These are phyloP conservation scores for Pherbina coryleti DNA, from an alignment of 2,888 invertebrate species.

Conservation along the genomic window DNA sequence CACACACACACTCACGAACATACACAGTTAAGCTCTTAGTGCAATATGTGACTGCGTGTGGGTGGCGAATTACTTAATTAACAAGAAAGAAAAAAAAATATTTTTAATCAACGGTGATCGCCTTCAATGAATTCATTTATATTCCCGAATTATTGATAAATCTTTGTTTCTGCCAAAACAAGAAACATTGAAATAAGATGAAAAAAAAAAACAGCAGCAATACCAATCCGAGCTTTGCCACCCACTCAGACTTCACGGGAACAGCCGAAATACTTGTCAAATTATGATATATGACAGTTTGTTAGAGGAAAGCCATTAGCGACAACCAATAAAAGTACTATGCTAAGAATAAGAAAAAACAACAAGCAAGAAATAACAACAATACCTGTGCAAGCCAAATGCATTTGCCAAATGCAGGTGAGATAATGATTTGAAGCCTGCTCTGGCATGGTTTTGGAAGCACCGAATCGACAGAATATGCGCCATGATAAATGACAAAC, in stretches of 20 bases:
- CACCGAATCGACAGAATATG: neutral
- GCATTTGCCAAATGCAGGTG: constrained; percentile 31
- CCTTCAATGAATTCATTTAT: constrained; percentile 14
- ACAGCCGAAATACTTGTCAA: constrained; percentile 4
- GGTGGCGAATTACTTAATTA: constrained; percentile 23
- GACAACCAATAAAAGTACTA: neutral
- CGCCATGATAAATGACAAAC: constrained; percentile 27
- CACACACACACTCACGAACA: neutral
- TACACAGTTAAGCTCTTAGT: neutral
- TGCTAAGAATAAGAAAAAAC: neutral
- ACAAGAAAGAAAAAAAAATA: neutral
- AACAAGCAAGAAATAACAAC: neutral
- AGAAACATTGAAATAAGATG: neutral
- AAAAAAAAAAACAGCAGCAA: neutral
- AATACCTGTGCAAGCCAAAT: neutral
- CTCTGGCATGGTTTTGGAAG: neutral
- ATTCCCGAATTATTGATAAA: constrained; percentile 18
- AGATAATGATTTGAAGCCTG: neutral
- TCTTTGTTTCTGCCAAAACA: constrained; percentile 8
- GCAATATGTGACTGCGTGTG: neutral
- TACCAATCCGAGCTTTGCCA: neutral
- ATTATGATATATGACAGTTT: constrained; percentile 23
- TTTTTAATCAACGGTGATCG: constrained; percentile 1
- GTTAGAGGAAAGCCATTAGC: constrained; percentile 21
- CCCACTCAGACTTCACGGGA: constrained; percentile 5